Conservation (phyloP, 2,113 vertebrate genomes). For the Romanogobio albipinnatus region DNA sequence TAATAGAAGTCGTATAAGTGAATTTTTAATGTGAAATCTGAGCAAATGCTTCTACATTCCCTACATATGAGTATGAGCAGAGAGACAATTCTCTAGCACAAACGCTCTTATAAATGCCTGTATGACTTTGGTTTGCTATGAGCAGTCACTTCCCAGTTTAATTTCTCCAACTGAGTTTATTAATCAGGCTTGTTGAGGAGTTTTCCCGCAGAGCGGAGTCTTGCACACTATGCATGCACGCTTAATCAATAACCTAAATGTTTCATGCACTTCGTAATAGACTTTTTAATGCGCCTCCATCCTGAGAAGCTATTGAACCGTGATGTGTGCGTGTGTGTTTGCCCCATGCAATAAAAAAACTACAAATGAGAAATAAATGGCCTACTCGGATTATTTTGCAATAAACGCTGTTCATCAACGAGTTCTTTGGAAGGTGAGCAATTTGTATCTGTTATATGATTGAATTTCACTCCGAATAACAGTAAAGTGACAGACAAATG, state of each 20-base stretch:
- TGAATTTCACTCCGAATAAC: not conserved
- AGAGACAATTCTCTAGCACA: not conserved
- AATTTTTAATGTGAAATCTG: not conserved
- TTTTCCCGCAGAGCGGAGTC: slow-evolving; percentile 30
- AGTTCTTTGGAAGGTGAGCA: not conserved
- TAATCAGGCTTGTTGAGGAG: slow-evolving; percentile 54
- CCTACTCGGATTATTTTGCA: slow-evolving; percentile 30
- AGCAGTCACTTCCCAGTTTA: slow-evolving; percentile 54
- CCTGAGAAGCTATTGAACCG: slow-evolving; percentile 57
- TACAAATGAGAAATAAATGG: slow-evolving; percentile 33
- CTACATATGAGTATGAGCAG: not conserved
- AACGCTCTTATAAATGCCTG: slow-evolving; percentile 42
- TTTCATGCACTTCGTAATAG: slow-evolving; percentile 52
- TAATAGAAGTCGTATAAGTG: not conserved
- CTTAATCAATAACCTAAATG: slow-evolving; percentile 56
- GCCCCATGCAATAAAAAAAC: slow-evolving; percentile 31
- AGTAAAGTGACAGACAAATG: slow-evolving; percentile 5
- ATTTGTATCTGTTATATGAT: slow-evolving; percentile 14
- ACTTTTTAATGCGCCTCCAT: slow-evolving; percentile 60
- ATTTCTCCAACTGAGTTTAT: slow-evolving; percentile 54
- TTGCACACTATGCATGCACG: slow-evolving; percentile 35
- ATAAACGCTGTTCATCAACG: not conserved
- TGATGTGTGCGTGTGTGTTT: slow-evolving; percentile 30
- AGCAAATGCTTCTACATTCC: not conserved
- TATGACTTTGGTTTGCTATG: slow-evolving; percentile 51